These are phyloP conservation scores for Holothuria scabra DNA, from an alignment of 53 echinoderm and acorn worm species.

Conservation along the genomic window DNA sequence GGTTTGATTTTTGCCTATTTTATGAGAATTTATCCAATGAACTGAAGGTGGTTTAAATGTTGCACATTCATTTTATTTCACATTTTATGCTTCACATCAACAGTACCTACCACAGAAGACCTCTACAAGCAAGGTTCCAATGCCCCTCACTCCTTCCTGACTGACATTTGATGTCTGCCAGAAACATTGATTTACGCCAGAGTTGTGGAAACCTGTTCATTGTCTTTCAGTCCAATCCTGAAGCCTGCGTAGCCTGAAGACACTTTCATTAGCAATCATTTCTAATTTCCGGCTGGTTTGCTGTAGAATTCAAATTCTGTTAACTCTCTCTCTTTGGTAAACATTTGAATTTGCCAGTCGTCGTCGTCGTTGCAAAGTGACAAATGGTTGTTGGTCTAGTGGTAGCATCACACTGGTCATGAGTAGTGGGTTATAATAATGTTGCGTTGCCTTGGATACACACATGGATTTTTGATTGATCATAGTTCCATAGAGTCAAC, in stretches of 20 bases:
- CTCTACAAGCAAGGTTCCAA: no score
- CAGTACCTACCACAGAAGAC: no score
- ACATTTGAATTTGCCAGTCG: constrained; percentile 7
- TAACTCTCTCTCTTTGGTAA: constrained; percentile 9
- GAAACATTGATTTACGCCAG: no score
- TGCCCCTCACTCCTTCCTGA: no score
- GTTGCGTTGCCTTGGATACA: not conserved
- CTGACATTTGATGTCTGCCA: no score
- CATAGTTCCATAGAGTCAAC: not conserved
- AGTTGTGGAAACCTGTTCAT: no score
- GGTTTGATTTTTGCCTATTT: no score
- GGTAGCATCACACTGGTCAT: not conserved
- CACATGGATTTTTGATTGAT: constrained; percentile 27
- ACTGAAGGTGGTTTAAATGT: no score
- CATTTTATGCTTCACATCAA: no score
- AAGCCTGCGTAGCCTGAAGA: constrained; percentile 10
- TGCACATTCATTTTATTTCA: no score
- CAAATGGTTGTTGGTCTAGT: not conserved
- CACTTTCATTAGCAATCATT: constrained; percentile 27
- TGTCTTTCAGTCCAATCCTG: no score
- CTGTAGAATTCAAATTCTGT: constrained; percentile 22
- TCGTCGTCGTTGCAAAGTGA: not conserved
- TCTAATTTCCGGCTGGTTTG: constrained; percentile 26
- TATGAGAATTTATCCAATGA: no score
- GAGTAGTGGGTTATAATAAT: not conserved